These are phyloP conservation scores for Theristicus caerulescens DNA, from an alignment of 2,113 vertebrate genomes.

Conservation along the genomic window DNA sequence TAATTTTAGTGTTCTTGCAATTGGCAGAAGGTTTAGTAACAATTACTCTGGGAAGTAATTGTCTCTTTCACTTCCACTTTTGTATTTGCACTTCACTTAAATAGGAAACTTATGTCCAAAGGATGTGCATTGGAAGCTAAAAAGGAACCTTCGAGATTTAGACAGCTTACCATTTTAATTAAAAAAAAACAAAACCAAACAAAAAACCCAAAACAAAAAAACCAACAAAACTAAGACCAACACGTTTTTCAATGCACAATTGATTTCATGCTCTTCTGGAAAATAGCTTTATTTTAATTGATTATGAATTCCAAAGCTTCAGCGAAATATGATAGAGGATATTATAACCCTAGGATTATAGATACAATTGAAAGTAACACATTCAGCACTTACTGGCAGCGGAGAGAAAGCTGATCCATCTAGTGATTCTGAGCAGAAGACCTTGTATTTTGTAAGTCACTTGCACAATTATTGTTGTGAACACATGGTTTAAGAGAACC, in stretches of 20 bases:
- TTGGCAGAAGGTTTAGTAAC: background rate
- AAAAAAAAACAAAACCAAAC: background rate
- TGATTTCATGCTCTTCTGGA: background rate
- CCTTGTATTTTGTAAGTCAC: background rate
- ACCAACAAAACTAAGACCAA: background rate
- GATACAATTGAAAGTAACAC: slow-evolving; percentile 38
- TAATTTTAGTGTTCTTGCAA: background rate
- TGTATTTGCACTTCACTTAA: background rate
- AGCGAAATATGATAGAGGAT: background rate
- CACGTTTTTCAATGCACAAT: background rate
- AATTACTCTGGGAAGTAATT: background rate
- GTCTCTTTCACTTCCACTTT: slow-evolving; percentile 15
- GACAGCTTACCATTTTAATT: background rate
- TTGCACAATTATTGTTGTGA: background rate
- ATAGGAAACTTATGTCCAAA: background rate
- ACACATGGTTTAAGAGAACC: background rate
- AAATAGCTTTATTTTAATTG: slow-evolving; percentile 18
- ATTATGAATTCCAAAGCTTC: slow-evolving; percentile 26
- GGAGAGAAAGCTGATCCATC: slow-evolving; percentile 36
- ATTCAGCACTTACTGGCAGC: slow-evolving; percentile 27
- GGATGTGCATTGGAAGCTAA: background rate
- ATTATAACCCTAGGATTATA: slow-evolving; percentile 6
- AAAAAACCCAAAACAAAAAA: background rate
- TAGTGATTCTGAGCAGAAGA: slow-evolving; percentile 24
- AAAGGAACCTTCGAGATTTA: background rate